These are phyloP conservation scores for Colius striatus DNA, from an alignment of 2,113 vertebrate species.

Conservation along the genomic window DNA sequence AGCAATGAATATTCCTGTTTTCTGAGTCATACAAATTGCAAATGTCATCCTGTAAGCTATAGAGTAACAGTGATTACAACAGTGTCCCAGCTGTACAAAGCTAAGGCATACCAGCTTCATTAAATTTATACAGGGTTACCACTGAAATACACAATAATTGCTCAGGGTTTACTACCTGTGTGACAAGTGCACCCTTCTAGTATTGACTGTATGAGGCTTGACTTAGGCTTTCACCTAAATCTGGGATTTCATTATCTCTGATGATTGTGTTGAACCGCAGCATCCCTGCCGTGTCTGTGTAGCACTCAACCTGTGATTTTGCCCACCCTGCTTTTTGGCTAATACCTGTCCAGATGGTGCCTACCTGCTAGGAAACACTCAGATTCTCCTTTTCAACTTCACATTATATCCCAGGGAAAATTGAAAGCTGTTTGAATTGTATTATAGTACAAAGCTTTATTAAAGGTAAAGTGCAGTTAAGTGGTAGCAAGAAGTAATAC, in stretches of 20 bases:
- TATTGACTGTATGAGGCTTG: background rate
- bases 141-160: background rate
- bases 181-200: background rate
- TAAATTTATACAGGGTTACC: background rate
- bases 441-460: background rate
- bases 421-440: background rate
- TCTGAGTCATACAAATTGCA: background rate
- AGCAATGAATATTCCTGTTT: background rate
- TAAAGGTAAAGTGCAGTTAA: background rate
- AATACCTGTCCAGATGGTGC: background rate
- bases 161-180: background rate
- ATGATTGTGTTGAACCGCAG: background rate
- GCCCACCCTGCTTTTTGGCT: background rate
- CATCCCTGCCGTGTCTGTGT: background rate
- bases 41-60: accelerated
- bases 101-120: background rate
- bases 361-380: background rate
- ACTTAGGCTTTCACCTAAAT: background rate
- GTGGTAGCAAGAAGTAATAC: background rate
- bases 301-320: background rate
- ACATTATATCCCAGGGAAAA: background rate
- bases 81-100: background rate
- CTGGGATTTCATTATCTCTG: background rate
- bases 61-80: background rate
- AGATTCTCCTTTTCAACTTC: background rate